phyloP scores from a whole-genome alignment of 2,888 invertebrate genomes.

The Rhopalosiphum nymphaeae region DNA sequence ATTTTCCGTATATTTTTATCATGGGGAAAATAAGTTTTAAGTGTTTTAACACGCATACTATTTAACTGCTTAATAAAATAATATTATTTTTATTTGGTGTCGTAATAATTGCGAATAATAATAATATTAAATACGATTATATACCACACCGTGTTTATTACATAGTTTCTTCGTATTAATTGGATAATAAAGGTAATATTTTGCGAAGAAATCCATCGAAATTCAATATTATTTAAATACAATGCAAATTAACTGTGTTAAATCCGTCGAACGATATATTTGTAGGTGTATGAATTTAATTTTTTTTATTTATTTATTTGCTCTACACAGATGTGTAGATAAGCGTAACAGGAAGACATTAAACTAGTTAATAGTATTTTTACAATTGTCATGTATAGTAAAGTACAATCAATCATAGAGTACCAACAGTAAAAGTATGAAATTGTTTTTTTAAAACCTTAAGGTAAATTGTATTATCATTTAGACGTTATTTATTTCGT shows the following conservation, averaged over 20 bases:
- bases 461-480: background rate
- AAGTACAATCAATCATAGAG: background rate
- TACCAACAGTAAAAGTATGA: background rate
- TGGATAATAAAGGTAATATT: background rate
- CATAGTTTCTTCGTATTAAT: background rate
- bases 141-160: background rate
- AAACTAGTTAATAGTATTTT: background rate
- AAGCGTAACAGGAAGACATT: background rate
- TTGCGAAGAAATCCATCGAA: background rate
- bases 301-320: no score
- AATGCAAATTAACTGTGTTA: background rate
- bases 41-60: background rate
- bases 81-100: background rate
- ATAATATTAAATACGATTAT: background rate
- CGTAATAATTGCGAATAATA: background rate
- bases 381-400: background rate
- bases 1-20: background rate
- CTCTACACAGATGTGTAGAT: background rate
- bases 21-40: background rate
- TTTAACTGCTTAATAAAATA: background rate
- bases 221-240: background rate
- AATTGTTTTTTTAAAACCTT: background rate
- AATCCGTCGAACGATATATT: background rate
- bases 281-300: background rate
- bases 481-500: background rate